A percentile compares a stretch with the other conserved stretches of the same genome.
Conservation (phyloP, 2,113 vertebrate genomes). For the Brachyistius frenatus region DNA sequence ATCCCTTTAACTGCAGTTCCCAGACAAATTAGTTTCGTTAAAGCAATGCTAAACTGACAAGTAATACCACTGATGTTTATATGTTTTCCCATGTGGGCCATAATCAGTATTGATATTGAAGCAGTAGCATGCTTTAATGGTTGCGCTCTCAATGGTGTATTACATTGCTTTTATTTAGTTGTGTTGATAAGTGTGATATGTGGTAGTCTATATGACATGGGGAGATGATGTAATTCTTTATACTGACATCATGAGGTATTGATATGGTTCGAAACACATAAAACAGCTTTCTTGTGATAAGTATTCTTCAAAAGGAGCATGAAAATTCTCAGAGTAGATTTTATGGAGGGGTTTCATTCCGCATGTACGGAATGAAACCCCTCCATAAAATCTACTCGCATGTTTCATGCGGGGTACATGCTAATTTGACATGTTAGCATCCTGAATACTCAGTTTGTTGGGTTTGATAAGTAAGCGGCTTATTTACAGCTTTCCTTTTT, state of each 20-base stretch:
- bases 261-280: slow-evolving; percentile 5
- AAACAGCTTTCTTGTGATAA: slow-evolving; percentile 6
- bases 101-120: slow-evolving; percentile 29
- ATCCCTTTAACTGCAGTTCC: slow-evolving; percentile 51
- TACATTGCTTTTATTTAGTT: slow-evolving; percentile 42
- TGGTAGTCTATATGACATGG: background rate
- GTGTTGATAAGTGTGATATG: slow-evolving; percentile 23
- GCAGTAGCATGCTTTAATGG: slow-evolving; percentile 22
- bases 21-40: slow-evolving; percentile 51
- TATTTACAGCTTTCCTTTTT: slow-evolving; percentile 40
- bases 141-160: background rate
- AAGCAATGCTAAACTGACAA: slow-evolving; percentile 38
- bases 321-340: slow-evolving; percentile 5
- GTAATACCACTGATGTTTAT: slow-evolving; percentile 36
- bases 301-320: slow-evolving; percentile 6
- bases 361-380: too few relatives aligned
- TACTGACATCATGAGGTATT: slow-evolving; percentile 3
- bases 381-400: too few relatives aligned
- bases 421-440: slow-evolving; percentile 6
- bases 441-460: slow-evolving; percentile 17
- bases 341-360: slow-evolving; percentile 31
- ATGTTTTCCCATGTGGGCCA: slow-evolving; percentile 26
- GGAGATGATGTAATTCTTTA: slow-evolving; percentile 6
- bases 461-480: slow-evolving; percentile 29
- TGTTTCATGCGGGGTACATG: too few relatives aligned